Base-by-base conservation (phyloP, 1,140 invertebrate species). In the Hyphantria cunea region DNA sequence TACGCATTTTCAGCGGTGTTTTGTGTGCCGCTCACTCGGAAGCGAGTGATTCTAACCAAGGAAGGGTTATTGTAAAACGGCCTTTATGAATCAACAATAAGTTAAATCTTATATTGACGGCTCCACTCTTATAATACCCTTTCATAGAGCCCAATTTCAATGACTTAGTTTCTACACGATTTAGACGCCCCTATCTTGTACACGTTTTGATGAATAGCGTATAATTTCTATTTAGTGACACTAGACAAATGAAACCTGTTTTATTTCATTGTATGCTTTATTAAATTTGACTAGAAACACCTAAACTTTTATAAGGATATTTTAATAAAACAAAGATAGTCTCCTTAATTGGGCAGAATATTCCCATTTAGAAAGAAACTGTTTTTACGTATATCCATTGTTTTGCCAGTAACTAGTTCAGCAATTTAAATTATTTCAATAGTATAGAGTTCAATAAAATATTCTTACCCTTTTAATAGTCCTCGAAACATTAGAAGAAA, bases 1-100 rank as follows among this genome's bases (percentile, higher is more conserved):
- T 70, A 72, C 68, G 64, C 61, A 60, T 71, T 79, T 79, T 80
- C 72, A 74, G 70, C 72, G 72, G 60, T 68, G 71, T 82, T 78
- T 76, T 76, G 68, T 75, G 59, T 56, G 66, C 66, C 68, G 61
- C 60, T 74, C 60, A 55, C 66, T 77, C 66, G 68, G 66, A 72
- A 76, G 64, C 54, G 34, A 59, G 64, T 51, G 42, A 62, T 31
- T 6, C 55, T 44, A 11, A 45, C 55, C 64, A 61, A 55, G 44
- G 56, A 71, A 70, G 70, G 69, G 66, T 74, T 76, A 72, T 52
- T 64, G 37, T 64, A 42, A 71, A 71, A 64, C 39, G 47, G 48
- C 37, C 66, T 61, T 74, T 65, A 67, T 66, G 51, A 55, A 47
- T 34, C 47, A 34, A 66, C 66, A 66, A 60, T 50, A 64, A 64